Base-by-base conservation (phyloP, 2,888 invertebrate species). In the Steromphala cineraria region DNA sequence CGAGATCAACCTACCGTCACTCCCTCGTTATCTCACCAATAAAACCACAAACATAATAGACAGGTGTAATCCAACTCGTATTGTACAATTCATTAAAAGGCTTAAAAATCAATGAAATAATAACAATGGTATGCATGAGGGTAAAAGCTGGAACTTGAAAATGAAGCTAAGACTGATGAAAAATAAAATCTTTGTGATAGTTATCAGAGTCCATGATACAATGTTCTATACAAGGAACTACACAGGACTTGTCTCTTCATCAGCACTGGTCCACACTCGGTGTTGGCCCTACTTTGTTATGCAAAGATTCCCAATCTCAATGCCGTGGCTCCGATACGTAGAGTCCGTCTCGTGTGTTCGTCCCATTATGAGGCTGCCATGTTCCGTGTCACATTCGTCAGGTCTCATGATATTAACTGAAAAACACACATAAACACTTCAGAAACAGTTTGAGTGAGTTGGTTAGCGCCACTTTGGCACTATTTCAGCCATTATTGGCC, bases 341-440 rank as follows among this genome's bases (percentile, higher is more conserved):
- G 13, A 24, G 62, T 28, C 62, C 62, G 15, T 28, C 21, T 62
- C 28, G 21, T 62, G 62, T 62, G 28, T n/a, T n/a, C 56, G 56
- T 62, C 28, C 28, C 62, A 62, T 62, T 24, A 62, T 62, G 62
- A 62, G 40, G 71, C 71, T 71, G 71, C 71, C 71, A 40, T 71
- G 28, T 56, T 71, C 40, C 28, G 40, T n/a, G 15, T 31, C 40
- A 17, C 36, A 4, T 19, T 36, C 19, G 8, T 15, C 71, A 36
- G n/a, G 10, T 71, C 71, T 71, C 71, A 71, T 71, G 71, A 71
- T 71, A 71, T 71, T n/a, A 71, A 36, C 71, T 71, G 71, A 71
- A 71, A 71, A 15, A 17, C 15, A 71, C 1, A 8, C 10, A 46
- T 4, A 1, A 13, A 10, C 10, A 8, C 1, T 1, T 46, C 7